These are phyloP conservation scores for Sus scrofa DNA, from an alignment of 2,113 vertebrate genomes.

Conservation along the genomic window DNA sequence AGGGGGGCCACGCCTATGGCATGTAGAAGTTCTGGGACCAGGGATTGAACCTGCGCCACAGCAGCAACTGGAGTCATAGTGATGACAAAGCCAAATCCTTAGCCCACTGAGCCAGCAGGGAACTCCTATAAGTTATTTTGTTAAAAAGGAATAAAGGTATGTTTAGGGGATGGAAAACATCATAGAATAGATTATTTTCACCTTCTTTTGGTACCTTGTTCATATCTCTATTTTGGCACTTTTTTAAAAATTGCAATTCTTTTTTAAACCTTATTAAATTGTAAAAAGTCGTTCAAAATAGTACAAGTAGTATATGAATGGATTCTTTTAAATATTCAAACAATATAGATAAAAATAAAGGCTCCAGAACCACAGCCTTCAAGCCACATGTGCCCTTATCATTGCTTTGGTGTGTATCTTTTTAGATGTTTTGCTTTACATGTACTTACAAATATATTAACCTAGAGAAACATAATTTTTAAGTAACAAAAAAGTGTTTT, in stretches of 20 bases:
- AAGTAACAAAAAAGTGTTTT: neutral
- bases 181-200: neutral
- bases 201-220: neutral
- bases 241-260: neutral
- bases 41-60: too few relatives aligned
- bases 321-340: neutral
- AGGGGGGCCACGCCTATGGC: too few relatives aligned
- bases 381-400: neutral
- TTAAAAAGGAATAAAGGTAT: neutral
- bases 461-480: neutral
- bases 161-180: neutral
- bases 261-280: neutral
- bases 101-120: too few relatives aligned
- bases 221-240: neutral
- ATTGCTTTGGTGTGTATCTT: neutral
- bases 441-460: neutral
- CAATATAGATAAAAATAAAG: neutral
- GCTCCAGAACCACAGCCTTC: neutral
- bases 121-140: neutral
- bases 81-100: too few relatives aligned
- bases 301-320: neutral
- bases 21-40: too few relatives aligned
- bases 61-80: too few relatives aligned
- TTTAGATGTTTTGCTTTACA: neutral
- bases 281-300: neutral